phyloP scores from a whole-genome alignment of 2,888 invertebrate species.

The Agrotis exclamationis region DNA sequence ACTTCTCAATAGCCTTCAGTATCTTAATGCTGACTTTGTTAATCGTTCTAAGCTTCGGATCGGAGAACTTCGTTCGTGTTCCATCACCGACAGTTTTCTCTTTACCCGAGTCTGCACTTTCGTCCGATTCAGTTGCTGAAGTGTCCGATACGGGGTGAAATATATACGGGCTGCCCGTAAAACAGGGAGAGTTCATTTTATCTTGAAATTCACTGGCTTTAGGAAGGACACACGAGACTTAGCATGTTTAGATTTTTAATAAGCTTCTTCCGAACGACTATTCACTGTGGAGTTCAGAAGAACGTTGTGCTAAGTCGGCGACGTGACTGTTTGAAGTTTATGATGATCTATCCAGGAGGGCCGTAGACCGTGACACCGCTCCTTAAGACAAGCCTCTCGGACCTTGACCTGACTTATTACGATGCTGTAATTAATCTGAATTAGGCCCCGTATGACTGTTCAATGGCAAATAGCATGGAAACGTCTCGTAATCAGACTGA shows the following conservation, averaged over 20 bases:
- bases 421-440: constrained; percentile 75
- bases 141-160: constrained; percentile 87
- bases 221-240: constrained; percentile 17
- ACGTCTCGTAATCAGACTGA: constrained; percentile 62
- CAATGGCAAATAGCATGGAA: constrained; percentile 68
- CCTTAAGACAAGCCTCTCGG: constrained; percentile 80
- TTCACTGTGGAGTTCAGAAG: constrained; percentile 75
- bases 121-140: constrained; percentile 87
- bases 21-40: constrained; percentile 89
- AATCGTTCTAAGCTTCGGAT: constrained; percentile 88
- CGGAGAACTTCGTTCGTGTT: constrained; percentile 83
- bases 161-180: constrained; percentile 83
- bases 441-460: constrained; percentile 68
- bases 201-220: constrained; percentile 34
- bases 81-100: constrained; percentile 83
- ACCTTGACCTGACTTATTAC: constrained; percentile 84
- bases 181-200: constrained; percentile 86
- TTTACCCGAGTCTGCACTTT: constrained; percentile 83
- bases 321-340: constrained; percentile 78
- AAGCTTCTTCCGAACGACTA: constrained; percentile 68
- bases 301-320: constrained; percentile 79
- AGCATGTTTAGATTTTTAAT: constrained; percentile 30
- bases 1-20: constrained; percentile 84
- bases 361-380: constrained; percentile 80
- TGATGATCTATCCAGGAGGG: constrained; percentile 74